These are phyloP conservation scores for Liolophura sinensis DNA, from an alignment of 1,140 invertebrate genomes.

Conservation along the genomic window DNA sequence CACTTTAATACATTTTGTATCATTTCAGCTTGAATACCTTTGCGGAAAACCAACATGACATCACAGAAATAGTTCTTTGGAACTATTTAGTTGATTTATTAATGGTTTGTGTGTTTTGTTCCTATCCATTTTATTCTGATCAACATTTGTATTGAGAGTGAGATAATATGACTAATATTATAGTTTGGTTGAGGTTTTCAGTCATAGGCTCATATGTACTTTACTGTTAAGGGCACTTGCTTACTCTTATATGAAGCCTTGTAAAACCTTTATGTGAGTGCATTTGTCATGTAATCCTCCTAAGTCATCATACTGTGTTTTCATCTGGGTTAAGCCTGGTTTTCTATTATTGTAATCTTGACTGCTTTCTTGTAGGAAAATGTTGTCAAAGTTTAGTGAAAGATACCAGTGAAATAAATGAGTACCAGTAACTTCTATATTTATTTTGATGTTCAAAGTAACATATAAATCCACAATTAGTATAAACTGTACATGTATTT, in stretches of 20 bases:
- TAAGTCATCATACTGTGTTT: too few species aligned
- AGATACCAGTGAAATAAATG: too few species aligned
- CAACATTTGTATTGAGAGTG: background rate
- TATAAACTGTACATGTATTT: too few species aligned
- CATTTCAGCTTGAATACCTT: slow-evolving; percentile 55
- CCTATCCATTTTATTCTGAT: background rate
- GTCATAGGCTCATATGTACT: too few species aligned
- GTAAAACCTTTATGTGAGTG: background rate
- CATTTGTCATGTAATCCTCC: background rate
- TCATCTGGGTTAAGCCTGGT: too few species aligned
- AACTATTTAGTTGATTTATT: slow-evolving; percentile 64
- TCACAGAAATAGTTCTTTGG: slow-evolving; percentile 62
- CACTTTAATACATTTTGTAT: slow-evolving; percentile 13
- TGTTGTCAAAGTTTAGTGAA: too few species aligned
- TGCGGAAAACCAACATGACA: slow-evolving; percentile 59
- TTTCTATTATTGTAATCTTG: too few species aligned
- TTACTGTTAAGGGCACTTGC: background rate
- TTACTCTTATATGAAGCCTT: background rate
- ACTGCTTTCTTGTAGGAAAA: too few species aligned
- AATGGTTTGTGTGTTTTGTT: slow-evolving; percentile 46
- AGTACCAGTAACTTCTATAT: too few species aligned
- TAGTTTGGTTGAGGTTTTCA: background rate
- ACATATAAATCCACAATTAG: too few species aligned
- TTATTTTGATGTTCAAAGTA: too few species aligned
- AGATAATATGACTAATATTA: background rate